phyloP scores from a whole-genome alignment of 92 coral and sea anemone genomes.

The Palythoa grandiflora region DNA sequence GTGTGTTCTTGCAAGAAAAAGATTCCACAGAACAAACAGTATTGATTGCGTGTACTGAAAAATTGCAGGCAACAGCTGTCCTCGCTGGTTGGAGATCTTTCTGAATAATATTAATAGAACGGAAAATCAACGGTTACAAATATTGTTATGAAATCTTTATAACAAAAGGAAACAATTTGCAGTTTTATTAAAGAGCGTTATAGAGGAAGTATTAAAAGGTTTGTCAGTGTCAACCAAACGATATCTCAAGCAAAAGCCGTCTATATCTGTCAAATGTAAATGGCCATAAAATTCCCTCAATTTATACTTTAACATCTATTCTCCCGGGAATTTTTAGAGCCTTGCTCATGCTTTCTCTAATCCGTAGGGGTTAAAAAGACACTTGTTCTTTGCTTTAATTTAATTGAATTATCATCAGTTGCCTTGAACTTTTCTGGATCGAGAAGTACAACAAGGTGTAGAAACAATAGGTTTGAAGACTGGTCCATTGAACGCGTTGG shows the following conservation, averaged over 20 bases:
- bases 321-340: not conserved
- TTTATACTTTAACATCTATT: not conserved
- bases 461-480: constrained; percentile 15
- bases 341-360: not conserved
- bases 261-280: constrained; percentile 8
- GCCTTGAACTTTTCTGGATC: not conserved
- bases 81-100: constrained; percentile 9
- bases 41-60: constrained; percentile 4
- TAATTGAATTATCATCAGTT: too few relatives aligned
- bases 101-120: constrained; percentile 40
- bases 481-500: constrained; percentile 10
- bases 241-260: not conserved
- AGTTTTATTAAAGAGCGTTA: constrained; percentile 9
- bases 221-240: not conserved
- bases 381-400: not conserved
- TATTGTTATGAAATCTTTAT: constrained; percentile 9
- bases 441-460: constrained; percentile 18
- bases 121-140: constrained; percentile 1
- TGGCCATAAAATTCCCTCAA: not conserved
- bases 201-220: constrained; percentile 33
- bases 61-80: constrained; percentile 4
- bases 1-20: constrained; percentile 23
- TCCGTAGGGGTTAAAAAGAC: not conserved
- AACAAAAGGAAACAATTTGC: constrained; percentile 30
- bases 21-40: constrained; percentile 18